Evolutionary conservation across 2,888 invertebrate genomes (phyloP), one percentile per base, ranked within the genome.

Genomic region (Spodoptera exigua): DNA sequence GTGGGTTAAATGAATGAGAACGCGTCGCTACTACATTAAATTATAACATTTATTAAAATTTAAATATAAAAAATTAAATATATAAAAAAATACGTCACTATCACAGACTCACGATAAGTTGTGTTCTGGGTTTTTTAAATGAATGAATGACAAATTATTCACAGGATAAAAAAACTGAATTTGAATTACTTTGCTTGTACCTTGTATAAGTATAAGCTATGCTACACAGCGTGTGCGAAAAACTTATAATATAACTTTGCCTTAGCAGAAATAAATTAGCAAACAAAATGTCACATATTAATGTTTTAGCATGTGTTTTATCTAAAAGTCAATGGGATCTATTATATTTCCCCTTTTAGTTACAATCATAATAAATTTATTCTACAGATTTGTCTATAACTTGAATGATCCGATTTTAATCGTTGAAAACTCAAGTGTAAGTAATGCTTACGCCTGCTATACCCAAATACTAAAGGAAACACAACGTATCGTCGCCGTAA

Each of bases 61-160:
- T 12, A 5, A 46, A 32, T 35, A 18, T 35, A 32, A 44, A 35
- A 18, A 35, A 45, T 34, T 34, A 48, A 57, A 45, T 48, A n/a
- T 48, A 64, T 49, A 54, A 0, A 4, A 44, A 40, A 34, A 60
- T 21, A 48, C 32, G 14, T 21, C 12, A 46, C 17, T 64, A 39
- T 71, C 43, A 37, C 45, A 12, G 35, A 52, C 44, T 70, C 18
- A 51, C 14, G 13, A 16, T 39, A 32, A 48, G 37, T 62, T 44
- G 39, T 60, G 43, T 44, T 7, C 35, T 51, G 18, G 18, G 70
- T 70, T 70, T 45, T 41, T 35, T 49, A 49, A n/a, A 62, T 43
- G 17, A 61, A 62, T 12, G 27, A 37, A 70, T 32, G 70, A 11
- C 10, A 11, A 17, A 17, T 70, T 16, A 27, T 51, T 70, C 11